phyloP scores from a whole-genome alignment of 2,888 invertebrate genomes.

The Chrysolina haemoptera region DNA sequence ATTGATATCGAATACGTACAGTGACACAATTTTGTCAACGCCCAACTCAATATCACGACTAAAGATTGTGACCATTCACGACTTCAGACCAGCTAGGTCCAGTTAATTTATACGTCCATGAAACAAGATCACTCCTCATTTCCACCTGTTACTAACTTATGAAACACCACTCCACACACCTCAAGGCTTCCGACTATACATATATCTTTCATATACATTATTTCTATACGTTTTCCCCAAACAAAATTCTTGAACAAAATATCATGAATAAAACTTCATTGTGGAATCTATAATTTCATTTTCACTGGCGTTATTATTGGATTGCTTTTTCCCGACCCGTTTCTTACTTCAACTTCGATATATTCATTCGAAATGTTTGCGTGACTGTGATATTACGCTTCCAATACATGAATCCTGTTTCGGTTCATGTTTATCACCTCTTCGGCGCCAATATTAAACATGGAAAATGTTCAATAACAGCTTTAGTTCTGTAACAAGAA shows the following conservation, averaged over 20 bases:
- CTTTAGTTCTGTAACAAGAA: slow-evolving; percentile 30
- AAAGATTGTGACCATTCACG: no score
- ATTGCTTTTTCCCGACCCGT: neutral
- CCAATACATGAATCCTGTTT: slow-evolving; percentile 28
- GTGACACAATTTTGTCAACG: no score
- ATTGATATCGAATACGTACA: no score
- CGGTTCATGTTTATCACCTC: slow-evolving; percentile 41
- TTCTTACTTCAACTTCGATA: neutral
- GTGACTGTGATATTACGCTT: slow-evolving; percentile 25
- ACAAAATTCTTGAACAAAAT: neutral
- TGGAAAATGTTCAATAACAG: slow-evolving; percentile 33
- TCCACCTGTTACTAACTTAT: no score
- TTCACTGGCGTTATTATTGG: neutral
- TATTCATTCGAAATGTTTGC: slow-evolving; percentile 10
- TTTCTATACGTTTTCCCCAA: no score
- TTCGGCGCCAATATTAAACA: slow-evolving; percentile 37
- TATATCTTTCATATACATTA: no score
- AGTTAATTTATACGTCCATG: no score
- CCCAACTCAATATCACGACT: no score
- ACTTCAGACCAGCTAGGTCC: no score
- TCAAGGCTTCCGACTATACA: no score
- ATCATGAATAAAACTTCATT: neutral
- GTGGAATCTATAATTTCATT: neutral
- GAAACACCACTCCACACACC: no score
- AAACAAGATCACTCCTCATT: no score